Conservation (phyloP, 2,888 invertebrate genomes). For the Clunio marinus region DNA sequence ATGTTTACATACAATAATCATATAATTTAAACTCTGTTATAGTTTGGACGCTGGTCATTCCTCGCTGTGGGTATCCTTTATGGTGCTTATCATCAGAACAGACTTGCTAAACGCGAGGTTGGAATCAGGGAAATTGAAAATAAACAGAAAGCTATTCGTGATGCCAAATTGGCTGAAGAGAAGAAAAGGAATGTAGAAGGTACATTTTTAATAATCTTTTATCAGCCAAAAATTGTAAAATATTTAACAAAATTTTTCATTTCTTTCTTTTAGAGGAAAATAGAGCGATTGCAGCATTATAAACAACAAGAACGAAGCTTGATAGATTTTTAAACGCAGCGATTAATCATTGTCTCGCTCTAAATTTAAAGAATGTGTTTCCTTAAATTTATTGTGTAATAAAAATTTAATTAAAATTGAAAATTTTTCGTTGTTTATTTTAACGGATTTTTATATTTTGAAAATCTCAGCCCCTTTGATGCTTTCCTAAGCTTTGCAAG, state of each 20-base stretch:
- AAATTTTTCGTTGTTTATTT: too few species aligned
- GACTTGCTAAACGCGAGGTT: conserved; percentile 63
- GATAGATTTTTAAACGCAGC: too few species aligned
- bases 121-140: conserved; percentile 63
- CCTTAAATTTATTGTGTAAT: not conserved
- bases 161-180: conserved; percentile 68
- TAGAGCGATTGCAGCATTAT: conserved; percentile 41
- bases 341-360: not conserved
- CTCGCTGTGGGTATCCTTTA: conserved; percentile 68
- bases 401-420: not conserved
- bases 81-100: conserved; percentile 67
- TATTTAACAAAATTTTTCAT: not conserved
- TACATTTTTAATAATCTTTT: conserved; percentile 44
- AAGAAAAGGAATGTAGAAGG: conserved; percentile 62
- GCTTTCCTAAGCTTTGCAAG: too few species aligned
- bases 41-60: conserved; percentile 80
- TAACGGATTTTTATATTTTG: too few species aligned
- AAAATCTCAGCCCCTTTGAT: too few species aligned
- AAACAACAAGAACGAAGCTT: conserved; percentile 42
- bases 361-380: not conserved
- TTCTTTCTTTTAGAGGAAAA: conserved; percentile 43
- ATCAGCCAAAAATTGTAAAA: too few species aligned
- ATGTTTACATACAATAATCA: conserved; percentile 25
- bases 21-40: conserved; percentile 43
- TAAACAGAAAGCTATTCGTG: conserved; percentile 63